Conservation (phyloP, 2,888 invertebrate genomes). For the Pherbina coryleti region DNA sequence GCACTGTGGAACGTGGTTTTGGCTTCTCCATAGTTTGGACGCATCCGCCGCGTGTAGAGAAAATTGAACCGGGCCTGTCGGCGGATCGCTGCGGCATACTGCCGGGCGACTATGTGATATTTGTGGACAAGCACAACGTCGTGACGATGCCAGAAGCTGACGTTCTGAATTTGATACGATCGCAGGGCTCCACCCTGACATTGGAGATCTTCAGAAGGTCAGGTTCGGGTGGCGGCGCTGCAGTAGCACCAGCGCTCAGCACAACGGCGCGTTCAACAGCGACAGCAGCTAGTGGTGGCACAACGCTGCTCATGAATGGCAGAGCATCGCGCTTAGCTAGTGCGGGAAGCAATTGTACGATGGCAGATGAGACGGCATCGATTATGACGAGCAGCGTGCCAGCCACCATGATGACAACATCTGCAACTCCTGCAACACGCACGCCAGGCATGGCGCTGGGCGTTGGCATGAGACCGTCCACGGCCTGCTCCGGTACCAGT, state of each 20-base stretch:
- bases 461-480: constrained; percentile 73
- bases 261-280: constrained; percentile 40
- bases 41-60: constrained; percentile 86
- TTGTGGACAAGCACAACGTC: constrained; percentile 88
- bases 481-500: constrained; percentile 77
- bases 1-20: constrained; percentile 76
- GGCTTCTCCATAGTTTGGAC: constrained; percentile 93
- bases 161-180: constrained; percentile 75
- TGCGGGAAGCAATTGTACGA: constrained; percentile 22
- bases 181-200: constrained; percentile 78
- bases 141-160: constrained; percentile 85
- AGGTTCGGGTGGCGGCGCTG: constrained; percentile 58
- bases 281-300: constrained; percentile 43
- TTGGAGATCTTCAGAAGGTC: constrained; percentile 77
- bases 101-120: constrained; percentile 89
- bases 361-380: not conserved
- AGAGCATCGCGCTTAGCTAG: constrained; percentile 41
- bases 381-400: not conserved
- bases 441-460: constrained; percentile 8
- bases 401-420: constrained; percentile 11
- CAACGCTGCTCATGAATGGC: constrained; percentile 56
- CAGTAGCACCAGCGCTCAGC: constrained; percentile 42
- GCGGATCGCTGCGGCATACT: constrained; percentile 86
- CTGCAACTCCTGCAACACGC: constrained; percentile 1
- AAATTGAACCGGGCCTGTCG: constrained; percentile 84